Evolutionary conservation across 2,888 invertebrate genomes (phyloP).

Genomic region (Synergus gifuensis): DNA sequence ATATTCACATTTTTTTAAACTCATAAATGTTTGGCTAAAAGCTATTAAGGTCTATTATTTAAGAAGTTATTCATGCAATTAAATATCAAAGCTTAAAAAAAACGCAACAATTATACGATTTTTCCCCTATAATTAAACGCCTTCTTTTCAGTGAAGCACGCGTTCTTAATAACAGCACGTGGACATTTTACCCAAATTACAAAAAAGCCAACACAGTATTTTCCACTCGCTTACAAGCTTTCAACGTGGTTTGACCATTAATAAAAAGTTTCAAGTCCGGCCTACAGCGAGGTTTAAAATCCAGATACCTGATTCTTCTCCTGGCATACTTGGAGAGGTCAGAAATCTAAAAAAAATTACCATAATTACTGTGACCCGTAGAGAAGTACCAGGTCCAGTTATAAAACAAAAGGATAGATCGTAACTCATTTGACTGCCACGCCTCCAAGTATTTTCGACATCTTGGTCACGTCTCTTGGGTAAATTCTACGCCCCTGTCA

Average conservation of each 20-base stretch:
- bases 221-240: conserved; percentile 17
- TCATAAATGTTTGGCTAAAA: too few relatives aligned
- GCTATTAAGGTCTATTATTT: too few relatives aligned
- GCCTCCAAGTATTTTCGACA: conserved; percentile 63
- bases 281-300: not conserved
- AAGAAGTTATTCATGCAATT: too few relatives aligned
- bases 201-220: not conserved
- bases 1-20: too few relatives aligned
- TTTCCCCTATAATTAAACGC: not conserved
- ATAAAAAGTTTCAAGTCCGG: conserved; percentile 9
- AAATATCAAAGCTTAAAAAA: too few relatives aligned
- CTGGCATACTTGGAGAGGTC: conserved; percentile 26
- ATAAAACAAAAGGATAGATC: conserved; percentile 62
- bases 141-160: not conserved
- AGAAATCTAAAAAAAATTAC: conserved; percentile 52
- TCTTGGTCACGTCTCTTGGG: conserved; percentile 63
- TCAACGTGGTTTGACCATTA: conserved; percentile 31
- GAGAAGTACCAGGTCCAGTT: conserved; percentile 41
- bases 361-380: conserved; percentile 62
- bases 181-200: conserved; percentile 20
- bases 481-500: conserved; percentile 61
- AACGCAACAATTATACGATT: too few relatives aligned
- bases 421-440: conserved; percentile 68
- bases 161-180: conserved; percentile 16
- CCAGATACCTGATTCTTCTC: conserved; percentile 11